Evolutionary conservation across 2,797 vertebrate species (phyloP).

Genomic region (Discoglossus pictus): DNA sequence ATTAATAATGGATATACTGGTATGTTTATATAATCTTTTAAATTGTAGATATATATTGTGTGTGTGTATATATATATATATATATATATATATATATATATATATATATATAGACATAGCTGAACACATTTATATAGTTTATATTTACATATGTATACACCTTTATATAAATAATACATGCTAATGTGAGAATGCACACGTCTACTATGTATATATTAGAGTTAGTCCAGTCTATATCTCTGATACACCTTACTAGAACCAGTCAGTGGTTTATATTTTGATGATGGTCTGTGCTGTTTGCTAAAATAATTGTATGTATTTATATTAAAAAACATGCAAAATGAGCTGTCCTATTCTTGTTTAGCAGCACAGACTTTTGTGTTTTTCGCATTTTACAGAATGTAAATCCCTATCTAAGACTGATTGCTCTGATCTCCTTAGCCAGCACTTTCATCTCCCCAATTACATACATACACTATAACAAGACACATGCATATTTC

Average conservation of each 20-base stretch:
- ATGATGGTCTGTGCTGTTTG: not conserved
- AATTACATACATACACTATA: slow-evolving; percentile 65
- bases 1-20: too few species aligned
- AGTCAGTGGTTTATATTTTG: not conserved
- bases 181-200: too few species aligned
- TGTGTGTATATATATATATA: slow-evolving; percentile 9
- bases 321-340: slow-evolving; percentile 1
- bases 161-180: not conserved
- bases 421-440: slow-evolving; percentile 44
- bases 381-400: not conserved
- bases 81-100: slow-evolving; percentile 20
- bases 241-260: too few species aligned
- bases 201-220: too few species aligned
- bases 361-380: not conserved
- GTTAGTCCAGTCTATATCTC: too few species aligned
- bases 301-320: not conserved
- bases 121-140: not conserved
- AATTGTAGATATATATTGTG: too few species aligned
- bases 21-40: too few species aligned
- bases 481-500: slow-evolving; percentile 67
- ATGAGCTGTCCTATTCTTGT: slow-evolving; percentile 1
- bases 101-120: not conserved
- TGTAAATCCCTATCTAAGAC: not conserved
- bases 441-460: slow-evolving; percentile 61
- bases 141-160: not conserved